phyloP scores from a whole-genome alignment of 1,140 invertebrate genomes.

The Listronotus bonariensis region DNA sequence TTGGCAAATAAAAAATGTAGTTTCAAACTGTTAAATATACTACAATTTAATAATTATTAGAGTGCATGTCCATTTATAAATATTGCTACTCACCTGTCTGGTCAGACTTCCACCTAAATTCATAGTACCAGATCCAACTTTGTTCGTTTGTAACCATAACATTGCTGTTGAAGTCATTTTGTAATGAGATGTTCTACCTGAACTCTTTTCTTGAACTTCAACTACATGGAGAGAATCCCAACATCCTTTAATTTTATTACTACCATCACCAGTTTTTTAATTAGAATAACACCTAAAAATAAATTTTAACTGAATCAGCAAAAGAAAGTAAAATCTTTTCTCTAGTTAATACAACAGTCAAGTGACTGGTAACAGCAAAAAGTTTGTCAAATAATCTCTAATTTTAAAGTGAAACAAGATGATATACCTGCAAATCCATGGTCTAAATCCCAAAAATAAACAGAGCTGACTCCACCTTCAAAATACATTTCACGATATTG shows the following conservation, averaged over 20 bases:
- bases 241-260: constrained; percentile 96
- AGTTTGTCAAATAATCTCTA: too few species aligned
- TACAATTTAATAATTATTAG: too few species aligned
- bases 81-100: constrained; percentile 72
- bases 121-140: constrained; percentile 96
- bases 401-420: neutral
- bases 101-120: constrained; percentile 97
- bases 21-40: too few species aligned
- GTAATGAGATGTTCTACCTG: constrained; percentile 93
- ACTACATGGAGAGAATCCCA: constrained; percentile 99
- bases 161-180: constrained; percentile 99
- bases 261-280: constrained; percentile 96
- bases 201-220: constrained; percentile 95
- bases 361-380: too few species aligned
- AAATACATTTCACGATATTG: constrained; percentile 99
- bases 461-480: constrained; percentile 98
- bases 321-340: too few species aligned
- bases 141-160: constrained; percentile 99
- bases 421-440: constrained; percentile 90
- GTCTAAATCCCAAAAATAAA: constrained; percentile 99
- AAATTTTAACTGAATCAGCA: too few species aligned
- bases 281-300: constrained; percentile 89
- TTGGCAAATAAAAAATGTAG: too few species aligned
- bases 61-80: too few species aligned
- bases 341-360: too few species aligned